Evolutionary conservation across 2,113 vertebrate genomes (phyloP).

Genomic region (Scortum barcoo): DNA sequence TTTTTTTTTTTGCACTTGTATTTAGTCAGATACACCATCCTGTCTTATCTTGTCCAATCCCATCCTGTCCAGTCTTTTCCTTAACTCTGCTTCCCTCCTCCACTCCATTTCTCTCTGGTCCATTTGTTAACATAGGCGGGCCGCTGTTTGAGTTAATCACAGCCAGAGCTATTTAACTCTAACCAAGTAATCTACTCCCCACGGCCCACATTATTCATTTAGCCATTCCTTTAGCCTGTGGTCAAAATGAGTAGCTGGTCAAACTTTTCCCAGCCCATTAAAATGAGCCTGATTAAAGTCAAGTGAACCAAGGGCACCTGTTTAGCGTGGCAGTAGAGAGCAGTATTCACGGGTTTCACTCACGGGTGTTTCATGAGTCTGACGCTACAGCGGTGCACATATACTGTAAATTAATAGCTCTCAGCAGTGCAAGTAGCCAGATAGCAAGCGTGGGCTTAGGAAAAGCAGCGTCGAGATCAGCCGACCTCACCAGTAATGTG

Average conservation of each 20-base stretch:
- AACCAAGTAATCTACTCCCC: constrained; percentile 32
- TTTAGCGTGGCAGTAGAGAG: background rate
- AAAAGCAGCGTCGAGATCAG: constrained; percentile 38
- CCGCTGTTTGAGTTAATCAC: constrained; percentile 31
- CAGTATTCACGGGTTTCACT: background rate
- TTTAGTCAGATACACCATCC: background rate
- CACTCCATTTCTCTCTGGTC: constrained; percentile 1
- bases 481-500: constrained; percentile 50
- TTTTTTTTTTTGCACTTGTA: constrained; percentile 3
- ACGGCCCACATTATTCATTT: constrained; percentile 35
- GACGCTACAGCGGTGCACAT: background rate
- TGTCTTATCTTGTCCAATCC: background rate
- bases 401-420: background rate
- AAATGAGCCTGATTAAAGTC: background rate
- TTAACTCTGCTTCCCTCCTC: background rate
- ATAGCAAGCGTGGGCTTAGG: background rate
- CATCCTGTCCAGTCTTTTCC: background rate
- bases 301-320: background rate
- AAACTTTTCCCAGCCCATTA: constrained; percentile 25
- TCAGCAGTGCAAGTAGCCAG: background rate
- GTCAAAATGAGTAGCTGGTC: constrained; percentile 13
- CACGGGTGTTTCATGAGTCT: background rate
- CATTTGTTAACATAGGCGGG: constrained; percentile 30
- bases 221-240: constrained; percentile 5
- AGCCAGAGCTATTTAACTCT: constrained; percentile 29